These are phyloP conservation scores for Drosophila saltans DNA, from an alignment of 1,140 invertebrate genomes.

Conservation along the genomic window DNA sequence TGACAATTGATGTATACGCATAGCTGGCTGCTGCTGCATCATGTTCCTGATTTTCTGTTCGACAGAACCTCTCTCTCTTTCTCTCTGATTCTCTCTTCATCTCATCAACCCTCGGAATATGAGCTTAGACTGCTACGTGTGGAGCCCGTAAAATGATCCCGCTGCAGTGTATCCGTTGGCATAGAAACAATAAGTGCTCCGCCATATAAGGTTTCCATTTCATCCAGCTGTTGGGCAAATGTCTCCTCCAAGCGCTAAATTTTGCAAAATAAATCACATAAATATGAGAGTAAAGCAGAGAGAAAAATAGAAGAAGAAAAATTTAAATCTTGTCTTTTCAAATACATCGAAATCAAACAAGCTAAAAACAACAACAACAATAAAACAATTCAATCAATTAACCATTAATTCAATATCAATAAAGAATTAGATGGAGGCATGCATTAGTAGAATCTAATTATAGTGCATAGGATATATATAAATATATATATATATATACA, in stretches of 20 bases:
- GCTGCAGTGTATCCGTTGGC: conserved; percentile 86
- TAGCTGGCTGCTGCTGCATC: conserved; percentile 26
- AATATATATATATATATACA: conserved; percentile 3
- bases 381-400: not conserved
- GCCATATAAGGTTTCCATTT: conserved; percentile 91
- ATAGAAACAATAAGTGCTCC: conserved; percentile 84
- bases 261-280: conserved; percentile 1
- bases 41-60: conserved; percentile 43
- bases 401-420: conserved; percentile 2
- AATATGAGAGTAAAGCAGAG: not conserved
- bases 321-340: not conserved
- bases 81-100: not conserved
- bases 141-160: conserved; percentile 84
- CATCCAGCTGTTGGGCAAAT: conserved; percentile 91
- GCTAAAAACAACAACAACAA: conserved; percentile 1
- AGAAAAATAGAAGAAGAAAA: not conserved
- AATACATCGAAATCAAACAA: not conserved
- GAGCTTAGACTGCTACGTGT: conserved; percentile 89
- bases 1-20: conserved; percentile 63
- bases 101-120: conserved; percentile 76
- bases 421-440: conserved; percentile 11
- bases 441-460: conserved; percentile 6
- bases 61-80: conserved; percentile 24
- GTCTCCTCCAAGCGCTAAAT: conserved; percentile 92
- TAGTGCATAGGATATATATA: not conserved